Conservation (phyloP, 2,113 vertebrate genomes). For the Orthonyx spaldingii region DNA sequence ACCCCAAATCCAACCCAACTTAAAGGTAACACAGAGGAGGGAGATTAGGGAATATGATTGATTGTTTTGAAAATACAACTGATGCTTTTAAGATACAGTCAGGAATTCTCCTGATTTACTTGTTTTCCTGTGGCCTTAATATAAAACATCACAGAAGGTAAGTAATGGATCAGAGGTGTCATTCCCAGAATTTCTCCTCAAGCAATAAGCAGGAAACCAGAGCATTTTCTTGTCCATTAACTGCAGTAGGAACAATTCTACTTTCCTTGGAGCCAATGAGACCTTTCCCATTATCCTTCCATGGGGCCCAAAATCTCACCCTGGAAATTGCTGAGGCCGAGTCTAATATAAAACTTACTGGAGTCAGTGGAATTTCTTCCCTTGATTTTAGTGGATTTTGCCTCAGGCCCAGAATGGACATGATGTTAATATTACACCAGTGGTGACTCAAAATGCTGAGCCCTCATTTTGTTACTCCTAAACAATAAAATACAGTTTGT, state of each 20-base stretch:
- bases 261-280: neutral
- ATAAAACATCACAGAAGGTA: neutral
- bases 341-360: neutral
- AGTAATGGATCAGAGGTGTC: neutral
- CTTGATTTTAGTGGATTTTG: neutral
- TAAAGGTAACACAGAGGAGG: neutral
- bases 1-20: neutral
- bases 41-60: neutral
- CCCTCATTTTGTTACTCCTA: neutral
- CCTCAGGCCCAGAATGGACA: neutral
- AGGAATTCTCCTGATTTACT: neutral
- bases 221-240: neutral
- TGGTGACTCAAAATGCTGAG: neutral
- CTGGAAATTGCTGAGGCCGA: neutral
- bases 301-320: neutral
- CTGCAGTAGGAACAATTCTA: neutral
- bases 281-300: neutral
- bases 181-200: neutral
- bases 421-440: neutral
- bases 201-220: neutral
- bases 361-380: neutral
- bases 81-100: neutral
- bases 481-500: neutral
- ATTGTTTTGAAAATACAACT: neutral
- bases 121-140: rapidly evolving